Conservation (phyloP, 2,888 invertebrate species). For the Cinara cedri region DNA sequence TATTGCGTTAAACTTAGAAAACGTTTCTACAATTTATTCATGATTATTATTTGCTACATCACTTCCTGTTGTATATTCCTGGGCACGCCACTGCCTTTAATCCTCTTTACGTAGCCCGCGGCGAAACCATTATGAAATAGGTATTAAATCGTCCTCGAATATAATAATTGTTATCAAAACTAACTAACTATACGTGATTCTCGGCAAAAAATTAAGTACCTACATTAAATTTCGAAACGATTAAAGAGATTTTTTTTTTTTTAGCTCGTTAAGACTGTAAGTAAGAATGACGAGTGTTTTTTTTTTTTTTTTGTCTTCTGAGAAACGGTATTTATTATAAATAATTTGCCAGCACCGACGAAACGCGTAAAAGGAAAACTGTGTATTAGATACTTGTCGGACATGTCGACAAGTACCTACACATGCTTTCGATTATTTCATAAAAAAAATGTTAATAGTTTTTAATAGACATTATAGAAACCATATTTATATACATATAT, state of each 20-base stretch:
- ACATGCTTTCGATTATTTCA: constrained; percentile 7
- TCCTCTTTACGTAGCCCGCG: too few species aligned
- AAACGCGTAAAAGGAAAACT: constrained; percentile 3
- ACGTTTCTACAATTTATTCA: too few species aligned
- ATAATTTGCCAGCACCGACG: not conserved
- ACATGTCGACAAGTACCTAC: not conserved
- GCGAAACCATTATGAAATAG: too few species aligned
- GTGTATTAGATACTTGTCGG: not conserved
- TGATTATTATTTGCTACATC: too few species aligned
- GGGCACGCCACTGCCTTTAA: too few species aligned
- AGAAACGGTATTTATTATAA: not conserved
- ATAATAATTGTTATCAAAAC: not conserved
- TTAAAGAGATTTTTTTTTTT: not conserved
- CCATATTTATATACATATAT: too few species aligned
- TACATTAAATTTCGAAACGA: not conserved
- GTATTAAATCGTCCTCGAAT: not conserved
- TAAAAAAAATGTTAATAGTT: not conserved
- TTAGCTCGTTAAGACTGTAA: constrained; percentile 2
- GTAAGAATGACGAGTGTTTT: not conserved
- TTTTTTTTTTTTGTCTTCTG: not conserved
- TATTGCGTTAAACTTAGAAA: too few species aligned
- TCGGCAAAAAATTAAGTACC: not conserved
- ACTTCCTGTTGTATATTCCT: too few species aligned
- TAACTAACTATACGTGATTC: not conserved
- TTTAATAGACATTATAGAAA: not conserved